A percentile compares a stretch with the other conserved stretches of the same genome.
phyloP scores from a whole-genome alignment of 53 echinoderm and acorn worm species.

The Holothuria leucospilota region DNA sequence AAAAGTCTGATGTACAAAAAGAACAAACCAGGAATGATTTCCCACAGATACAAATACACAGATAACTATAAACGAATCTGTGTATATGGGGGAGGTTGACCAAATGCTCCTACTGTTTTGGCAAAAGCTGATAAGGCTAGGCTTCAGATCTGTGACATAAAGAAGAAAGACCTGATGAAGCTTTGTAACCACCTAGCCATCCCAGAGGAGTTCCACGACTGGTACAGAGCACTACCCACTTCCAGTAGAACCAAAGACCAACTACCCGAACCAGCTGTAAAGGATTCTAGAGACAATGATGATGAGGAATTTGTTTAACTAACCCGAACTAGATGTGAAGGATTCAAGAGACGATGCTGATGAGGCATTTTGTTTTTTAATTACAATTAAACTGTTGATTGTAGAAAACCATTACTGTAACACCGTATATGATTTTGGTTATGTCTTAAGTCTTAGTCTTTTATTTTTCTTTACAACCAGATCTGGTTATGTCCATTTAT shows the following conservation, averaged over 20 bases:
- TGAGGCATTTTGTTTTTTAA: background rate
- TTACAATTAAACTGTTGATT: slow-evolving; percentile 7
- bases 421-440: background rate
- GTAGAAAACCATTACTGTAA: slow-evolving; percentile 19
- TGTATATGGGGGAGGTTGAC: background rate
- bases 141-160: slow-evolving; percentile 31
- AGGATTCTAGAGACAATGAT: slow-evolving; percentile 36
- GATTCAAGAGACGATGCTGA: no score
- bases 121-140: slow-evolving; percentile 23
- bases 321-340: no score
- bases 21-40: slow-evolving; percentile 51
- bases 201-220: slow-evolving; percentile 52
- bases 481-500: slow-evolving; percentile 18
- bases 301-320: slow-evolving; percentile 15
- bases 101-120: slow-evolving; percentile 37
- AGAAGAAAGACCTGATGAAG: slow-evolving; percentile 58
- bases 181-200: slow-evolving; percentile 52
- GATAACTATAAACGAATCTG: slow-evolving; percentile 26
- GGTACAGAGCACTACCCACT: slow-evolving; percentile 56
- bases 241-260: slow-evolving; percentile 30
- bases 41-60: slow-evolving; percentile 50
- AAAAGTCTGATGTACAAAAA: slow-evolving; percentile 47
- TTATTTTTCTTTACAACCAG: slow-evolving; percentile 10
- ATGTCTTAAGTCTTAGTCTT: background rate
- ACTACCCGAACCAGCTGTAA: slow-evolving; percentile 29